phyloP scores from a whole-genome alignment of 2,113 vertebrate genomes.

The Melospiza georgiana region DNA sequence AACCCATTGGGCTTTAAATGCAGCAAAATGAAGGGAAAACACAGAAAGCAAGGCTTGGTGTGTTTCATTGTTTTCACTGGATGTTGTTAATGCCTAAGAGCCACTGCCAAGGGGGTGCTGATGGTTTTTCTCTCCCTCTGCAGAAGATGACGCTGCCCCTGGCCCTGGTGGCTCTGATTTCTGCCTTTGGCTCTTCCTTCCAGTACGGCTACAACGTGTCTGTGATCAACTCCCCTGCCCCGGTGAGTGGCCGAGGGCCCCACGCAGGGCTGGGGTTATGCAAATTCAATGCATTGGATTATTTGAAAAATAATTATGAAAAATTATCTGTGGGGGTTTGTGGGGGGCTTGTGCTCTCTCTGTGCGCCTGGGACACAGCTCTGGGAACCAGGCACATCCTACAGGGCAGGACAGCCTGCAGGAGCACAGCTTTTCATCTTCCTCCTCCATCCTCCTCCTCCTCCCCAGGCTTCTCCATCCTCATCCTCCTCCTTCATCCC shows the following conservation, averaged over 20 bases:
- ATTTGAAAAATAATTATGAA: no score
- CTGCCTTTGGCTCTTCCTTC: conserved; percentile 94
- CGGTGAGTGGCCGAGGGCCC: conserved; percentile 64
- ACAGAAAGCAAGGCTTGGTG: neutral
- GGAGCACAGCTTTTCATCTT: neutral
- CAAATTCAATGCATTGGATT: accelerated
- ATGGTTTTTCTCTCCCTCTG: neutral
- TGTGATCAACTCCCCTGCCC: conserved; percentile 86
- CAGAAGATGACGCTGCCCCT: conserved; percentile 83
- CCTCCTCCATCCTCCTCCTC: no score
- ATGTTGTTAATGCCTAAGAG: neutral
- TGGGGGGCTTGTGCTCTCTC: neutral
- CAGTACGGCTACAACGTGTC: conserved; percentile 96
- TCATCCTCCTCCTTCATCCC: no score
- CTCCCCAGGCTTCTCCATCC: no score
- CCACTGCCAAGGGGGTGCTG: neutral
- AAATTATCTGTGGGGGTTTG: accelerated
- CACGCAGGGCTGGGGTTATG: accelerated
- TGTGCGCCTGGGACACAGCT: neutral
- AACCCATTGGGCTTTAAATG: neutral
- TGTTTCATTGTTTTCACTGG: neutral
- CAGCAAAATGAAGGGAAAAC: neutral
- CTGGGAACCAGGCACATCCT: neutral
- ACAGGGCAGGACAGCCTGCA: accelerated
- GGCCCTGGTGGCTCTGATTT: conserved; percentile 75